A percentile compares a stretch with the other conserved stretches of the same genome.
Evolutionary conservation across 2,113 vertebrate genomes (phyloP).

Genomic region (Stegastes partitus): DNA sequence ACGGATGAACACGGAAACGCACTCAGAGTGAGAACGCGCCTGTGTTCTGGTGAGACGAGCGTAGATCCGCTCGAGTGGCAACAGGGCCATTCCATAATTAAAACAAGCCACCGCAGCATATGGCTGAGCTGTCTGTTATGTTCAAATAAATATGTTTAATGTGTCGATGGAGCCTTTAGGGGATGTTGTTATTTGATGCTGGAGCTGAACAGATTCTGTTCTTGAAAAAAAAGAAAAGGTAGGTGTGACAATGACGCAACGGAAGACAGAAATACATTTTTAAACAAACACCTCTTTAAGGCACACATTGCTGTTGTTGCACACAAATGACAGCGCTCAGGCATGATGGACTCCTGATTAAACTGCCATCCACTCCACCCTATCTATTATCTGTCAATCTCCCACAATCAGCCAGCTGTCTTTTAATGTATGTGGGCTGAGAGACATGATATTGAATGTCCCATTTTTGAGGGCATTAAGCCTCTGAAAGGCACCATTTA

Average conservation of each 20-base stretch:
- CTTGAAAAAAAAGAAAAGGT: too few relatives aligned
- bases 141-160: background rate
- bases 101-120: background rate
- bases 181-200: background rate
- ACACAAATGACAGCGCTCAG: background rate
- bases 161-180: background rate
- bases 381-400: background rate
- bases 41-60: background rate
- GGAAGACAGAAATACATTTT: too few relatives aligned
- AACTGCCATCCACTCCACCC: background rate
- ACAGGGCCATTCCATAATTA: slow-evolving; percentile 13
- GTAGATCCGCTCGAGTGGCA: background rate
- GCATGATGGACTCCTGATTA: background rate
- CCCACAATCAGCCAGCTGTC: background rate
- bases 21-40: slow-evolving; percentile 37
- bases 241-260: too few relatives aligned
- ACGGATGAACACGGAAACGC: slow-evolving; percentile 39
- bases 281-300: too few relatives aligned
- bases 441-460: background rate
- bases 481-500: slow-evolving; percentile 3
- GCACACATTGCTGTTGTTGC: too few relatives aligned
- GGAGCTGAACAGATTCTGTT: background rate
- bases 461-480: background rate
- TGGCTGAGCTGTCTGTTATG: background rate
- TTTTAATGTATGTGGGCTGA: background rate